Conservation (phyloP, 2,113 vertebrate genomes). For the Phyllopteryx taeniolatus region DNA sequence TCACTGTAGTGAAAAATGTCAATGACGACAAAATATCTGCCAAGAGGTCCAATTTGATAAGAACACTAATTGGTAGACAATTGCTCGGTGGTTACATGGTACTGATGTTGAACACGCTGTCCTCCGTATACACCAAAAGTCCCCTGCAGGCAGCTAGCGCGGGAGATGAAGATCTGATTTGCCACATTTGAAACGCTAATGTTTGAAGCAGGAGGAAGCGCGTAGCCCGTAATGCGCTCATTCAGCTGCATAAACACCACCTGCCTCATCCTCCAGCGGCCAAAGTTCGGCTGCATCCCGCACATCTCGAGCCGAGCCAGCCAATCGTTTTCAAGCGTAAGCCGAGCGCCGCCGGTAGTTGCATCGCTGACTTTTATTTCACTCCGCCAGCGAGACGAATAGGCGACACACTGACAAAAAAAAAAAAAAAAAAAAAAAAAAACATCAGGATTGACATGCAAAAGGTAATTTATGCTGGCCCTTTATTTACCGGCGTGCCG, state of each 20-base stretch:
- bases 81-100: conserved; percentile 33
- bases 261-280: conserved; percentile 91
- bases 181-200: conserved; percentile 99
- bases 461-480: conserved; percentile 76
- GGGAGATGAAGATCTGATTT: conserved; percentile 98
- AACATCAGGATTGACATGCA: conserved; percentile 70
- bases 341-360: conserved; percentile 65
- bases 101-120: conserved; percentile 27
- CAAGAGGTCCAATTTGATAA: not conserved
- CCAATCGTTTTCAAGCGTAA: conserved; percentile 79
- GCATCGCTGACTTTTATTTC: conserved; percentile 73
- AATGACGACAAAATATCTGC: not conserved
- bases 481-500: conserved; percentile 66
- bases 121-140: conserved; percentile 35
- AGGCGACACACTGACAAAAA: conserved; percentile 71
- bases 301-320: conserved; percentile 28
- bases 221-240: conserved; percentile 95
- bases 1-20: not conserved
- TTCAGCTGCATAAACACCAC: conserved; percentile 99
- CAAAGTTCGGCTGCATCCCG: conserved; percentile 82
- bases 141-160: conserved; percentile 72
- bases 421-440: conserved; percentile 33
- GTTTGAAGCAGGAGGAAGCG: conserved; percentile 99
- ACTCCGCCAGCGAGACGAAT: conserved; percentile 69
- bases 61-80: conserved; percentile 68